These are phyloP conservation scores for Ceuthmochares aereus DNA, from an alignment of 2,113 vertebrate species.

Conservation along the genomic window DNA sequence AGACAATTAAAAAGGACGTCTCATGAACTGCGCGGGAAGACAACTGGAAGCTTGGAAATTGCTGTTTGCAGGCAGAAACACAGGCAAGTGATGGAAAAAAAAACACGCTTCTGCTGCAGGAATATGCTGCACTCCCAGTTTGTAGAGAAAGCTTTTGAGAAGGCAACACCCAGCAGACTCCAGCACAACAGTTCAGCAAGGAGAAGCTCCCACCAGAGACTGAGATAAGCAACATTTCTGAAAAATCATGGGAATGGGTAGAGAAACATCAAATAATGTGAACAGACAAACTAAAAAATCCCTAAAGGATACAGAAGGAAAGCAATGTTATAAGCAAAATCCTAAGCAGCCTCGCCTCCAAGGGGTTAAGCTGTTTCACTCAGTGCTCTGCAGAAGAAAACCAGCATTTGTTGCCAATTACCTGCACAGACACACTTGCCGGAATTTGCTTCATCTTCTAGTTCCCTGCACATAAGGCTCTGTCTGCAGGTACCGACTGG, in stretches of 20 bases:
- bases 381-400: background rate
- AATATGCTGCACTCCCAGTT: background rate
- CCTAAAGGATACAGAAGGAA: background rate
- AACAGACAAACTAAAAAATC: background rate
- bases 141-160: background rate
- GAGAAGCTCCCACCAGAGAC: background rate
- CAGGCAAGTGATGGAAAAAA: background rate
- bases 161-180: background rate
- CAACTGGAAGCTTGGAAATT: background rate
- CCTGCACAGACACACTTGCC: background rate
- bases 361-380: background rate
- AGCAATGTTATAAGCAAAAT: background rate
- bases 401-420: background rate
- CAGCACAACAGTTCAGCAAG: background rate
- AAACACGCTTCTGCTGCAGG: background rate
- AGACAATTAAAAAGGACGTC: background rate
- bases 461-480: background rate
- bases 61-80: background rate
- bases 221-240: background rate
- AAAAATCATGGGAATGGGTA: background rate
- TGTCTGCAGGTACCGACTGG: background rate
- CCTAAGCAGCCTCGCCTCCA: background rate
- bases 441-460: background rate
- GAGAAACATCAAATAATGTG: background rate
- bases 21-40: background rate